Base-by-base conservation (phyloP, 2,113 vertebrate genomes). In the Emydocephalus ijimae region DNA sequence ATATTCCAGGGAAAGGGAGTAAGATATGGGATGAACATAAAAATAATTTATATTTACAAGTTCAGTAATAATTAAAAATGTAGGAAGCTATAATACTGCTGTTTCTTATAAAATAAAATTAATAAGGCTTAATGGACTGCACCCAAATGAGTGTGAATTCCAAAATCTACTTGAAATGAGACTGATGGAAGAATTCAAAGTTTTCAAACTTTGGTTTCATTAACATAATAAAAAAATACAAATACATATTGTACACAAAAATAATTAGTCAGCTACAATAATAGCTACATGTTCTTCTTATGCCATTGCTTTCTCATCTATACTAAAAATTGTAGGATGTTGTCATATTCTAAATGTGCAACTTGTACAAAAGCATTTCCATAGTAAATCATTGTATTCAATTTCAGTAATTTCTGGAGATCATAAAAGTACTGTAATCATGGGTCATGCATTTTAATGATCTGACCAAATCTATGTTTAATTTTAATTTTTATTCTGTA, bases 361-460 rank as follows among this genome's bases (percentile, higher is more conserved):
- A 3, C 0, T 4, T 92, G 89, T 23, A 87, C 18, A 39, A 91
- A 91, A 29, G 4, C 2, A 26, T 52, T 54, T 85, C 11, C 1
- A 43, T 43, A 85, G 52, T 34, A 91, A 85, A 85, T 43, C 9
- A 7, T 8, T 56, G 3, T 85, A 39, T 5, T 39, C 50, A 85
- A 43, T 39, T 85, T 3, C 8, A 91, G 24, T 4, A 59, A 48
- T 56, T 93, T 93, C 88, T 81, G 94, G 91, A 95, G 92, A 91
- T 94, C 85, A 90, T 88, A 90, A 50, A 39, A 81, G 15, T 74
- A n/a, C 64, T 74, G 85, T 4, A 87, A 88, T 14, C 55, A 50
- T 89, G 92, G 50, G 61, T 6, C 26, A 43, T 29, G 29, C 45
- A 91, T 91, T 92, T 9, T 61, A 56, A 94, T 29, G 23, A 11